These are phyloP conservation scores for Sphinx pinastri DNA, from an alignment of 2,888 invertebrate species.

Conservation along the genomic window DNA sequence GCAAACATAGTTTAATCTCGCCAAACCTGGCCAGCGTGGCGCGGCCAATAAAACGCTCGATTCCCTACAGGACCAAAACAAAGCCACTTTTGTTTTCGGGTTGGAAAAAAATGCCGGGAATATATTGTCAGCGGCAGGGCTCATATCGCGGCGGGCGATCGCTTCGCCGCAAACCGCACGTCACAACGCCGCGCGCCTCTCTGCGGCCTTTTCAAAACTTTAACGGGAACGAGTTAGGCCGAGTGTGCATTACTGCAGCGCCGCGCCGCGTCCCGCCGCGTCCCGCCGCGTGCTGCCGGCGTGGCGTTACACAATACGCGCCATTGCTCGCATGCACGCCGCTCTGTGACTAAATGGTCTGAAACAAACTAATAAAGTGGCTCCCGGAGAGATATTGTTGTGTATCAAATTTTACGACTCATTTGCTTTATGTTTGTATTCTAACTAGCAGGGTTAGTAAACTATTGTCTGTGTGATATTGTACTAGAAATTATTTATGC, in stretches of 20 bases:
- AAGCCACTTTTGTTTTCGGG: conserved; percentile 35
- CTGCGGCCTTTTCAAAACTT: conserved; percentile 37
- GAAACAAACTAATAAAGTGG: conserved; percentile 23
- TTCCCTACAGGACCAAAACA: conserved; percentile 35
- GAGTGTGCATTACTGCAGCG: conserved; percentile 21
- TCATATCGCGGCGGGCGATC: conserved; percentile 35
- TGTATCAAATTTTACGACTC: conserved; percentile 21
- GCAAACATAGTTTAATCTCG: conserved; percentile 42
- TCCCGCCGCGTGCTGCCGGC: neutral
- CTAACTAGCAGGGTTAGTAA: neutral
- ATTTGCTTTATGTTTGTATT: conserved; percentile 9
- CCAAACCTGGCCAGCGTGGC: conserved; percentile 33
- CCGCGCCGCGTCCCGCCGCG: conserved; percentile 34
- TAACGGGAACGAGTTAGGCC: conserved; percentile 28
- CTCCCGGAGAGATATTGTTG: conserved; percentile 14
- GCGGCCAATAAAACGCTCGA: conserved; percentile 38
- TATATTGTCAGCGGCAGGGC: conserved; percentile 47
- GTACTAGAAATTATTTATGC: neutral
- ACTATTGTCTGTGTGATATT: neutral
- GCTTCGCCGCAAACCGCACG: conserved; percentile 45
- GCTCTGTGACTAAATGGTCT: conserved; percentile 18
- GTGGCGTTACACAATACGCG: conserved; percentile 16
- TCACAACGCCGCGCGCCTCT: conserved; percentile 30
- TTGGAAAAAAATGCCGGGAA: conserved; percentile 37
- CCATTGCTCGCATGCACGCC: conserved; percentile 15